phyloP scores from a whole-genome alignment of 2,888 invertebrate genomes.

The Mimumesa dahlbomi region DNA sequence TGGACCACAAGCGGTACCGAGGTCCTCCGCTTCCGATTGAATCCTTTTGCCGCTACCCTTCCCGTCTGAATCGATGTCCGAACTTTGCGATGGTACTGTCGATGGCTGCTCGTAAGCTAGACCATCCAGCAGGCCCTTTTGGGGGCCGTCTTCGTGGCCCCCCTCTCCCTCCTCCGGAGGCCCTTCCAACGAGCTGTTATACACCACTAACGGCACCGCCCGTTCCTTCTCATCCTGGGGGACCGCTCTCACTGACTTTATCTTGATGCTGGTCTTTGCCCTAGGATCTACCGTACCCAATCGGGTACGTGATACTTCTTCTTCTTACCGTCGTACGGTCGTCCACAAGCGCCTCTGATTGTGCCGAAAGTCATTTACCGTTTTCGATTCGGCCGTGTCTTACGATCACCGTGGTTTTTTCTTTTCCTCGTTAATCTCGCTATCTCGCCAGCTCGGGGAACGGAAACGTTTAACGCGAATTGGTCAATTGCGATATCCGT shows the following conservation, averaged over 20 bases:
- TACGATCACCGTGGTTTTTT: constrained; percentile 1
- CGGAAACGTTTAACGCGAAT: too few relatives aligned
- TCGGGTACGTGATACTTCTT: constrained; percentile 65
- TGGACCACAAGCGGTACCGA: constrained; percentile 27
- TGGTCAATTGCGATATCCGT: too few relatives aligned
- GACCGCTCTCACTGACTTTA: constrained; percentile 70
- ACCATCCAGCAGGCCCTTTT: constrained; percentile 70
- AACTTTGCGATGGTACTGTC: constrained; percentile 33
- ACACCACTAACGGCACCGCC: constrained; percentile 74
- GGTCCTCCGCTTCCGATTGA: constrained; percentile 24
- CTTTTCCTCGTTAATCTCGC: neutral
- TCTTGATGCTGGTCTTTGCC: constrained; percentile 73
- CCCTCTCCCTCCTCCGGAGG: constrained; percentile 68
- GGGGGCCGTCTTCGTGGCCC: constrained; percentile 74
- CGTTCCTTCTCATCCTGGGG: constrained; percentile 73
- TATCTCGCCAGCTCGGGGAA: neutral
- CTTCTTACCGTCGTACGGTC: constrained; percentile 23
- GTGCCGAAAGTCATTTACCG: constrained; percentile 51
- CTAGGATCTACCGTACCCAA: constrained; percentile 71
- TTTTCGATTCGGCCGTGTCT: constrained; percentile 16
- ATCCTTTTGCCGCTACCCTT: constrained; percentile 4
- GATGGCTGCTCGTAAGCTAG: constrained; percentile 56
- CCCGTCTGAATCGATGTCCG: constrained; percentile 12
- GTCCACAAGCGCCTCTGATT: constrained; percentile 10
- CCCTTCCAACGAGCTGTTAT: constrained; percentile 67